Conservation (phyloP, 2,113 vertebrate species). For the Propithecus coquereli region DNA sequence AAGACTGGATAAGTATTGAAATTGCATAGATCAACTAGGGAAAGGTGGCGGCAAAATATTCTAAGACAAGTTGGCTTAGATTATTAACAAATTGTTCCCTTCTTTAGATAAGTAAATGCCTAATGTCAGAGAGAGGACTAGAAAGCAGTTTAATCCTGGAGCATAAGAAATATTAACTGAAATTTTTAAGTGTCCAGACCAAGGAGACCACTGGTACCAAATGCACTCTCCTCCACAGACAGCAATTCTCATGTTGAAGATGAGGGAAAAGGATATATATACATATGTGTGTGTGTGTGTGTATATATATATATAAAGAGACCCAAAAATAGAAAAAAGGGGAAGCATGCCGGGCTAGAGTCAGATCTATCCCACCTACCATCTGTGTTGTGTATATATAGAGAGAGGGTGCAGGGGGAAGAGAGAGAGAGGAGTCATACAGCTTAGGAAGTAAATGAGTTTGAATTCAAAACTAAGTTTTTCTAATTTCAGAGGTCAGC, state of each 20-base stretch:
- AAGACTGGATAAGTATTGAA: not conserved
- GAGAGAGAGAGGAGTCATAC: not conserved
- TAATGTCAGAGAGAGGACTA: not conserved
- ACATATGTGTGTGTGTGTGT: not conserved
- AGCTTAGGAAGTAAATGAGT: not conserved
- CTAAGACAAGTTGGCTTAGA: not conserved
- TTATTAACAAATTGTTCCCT: not conserved
- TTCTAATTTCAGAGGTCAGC: not conserved
- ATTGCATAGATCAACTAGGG: not conserved
- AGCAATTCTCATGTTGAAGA: not conserved
- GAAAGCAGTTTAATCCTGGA: not conserved
- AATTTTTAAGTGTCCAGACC: not conserved
- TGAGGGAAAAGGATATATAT: not conserved
- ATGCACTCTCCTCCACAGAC: not conserved
- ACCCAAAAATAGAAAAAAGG: accelerated
- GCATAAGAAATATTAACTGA: not conserved
- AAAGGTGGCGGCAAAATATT: not conserved
- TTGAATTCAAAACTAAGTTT: not conserved
- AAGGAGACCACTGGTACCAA: not conserved
- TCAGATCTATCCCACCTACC: not conserved
- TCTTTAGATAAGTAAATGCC: not conserved
- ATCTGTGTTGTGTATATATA: not conserved
- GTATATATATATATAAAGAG: not conserved
- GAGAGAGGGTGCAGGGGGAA: no score
- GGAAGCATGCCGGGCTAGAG: not conserved